Conservation (phyloP, 2,888 invertebrate species). For the Chymomyza procnemis region DNA sequence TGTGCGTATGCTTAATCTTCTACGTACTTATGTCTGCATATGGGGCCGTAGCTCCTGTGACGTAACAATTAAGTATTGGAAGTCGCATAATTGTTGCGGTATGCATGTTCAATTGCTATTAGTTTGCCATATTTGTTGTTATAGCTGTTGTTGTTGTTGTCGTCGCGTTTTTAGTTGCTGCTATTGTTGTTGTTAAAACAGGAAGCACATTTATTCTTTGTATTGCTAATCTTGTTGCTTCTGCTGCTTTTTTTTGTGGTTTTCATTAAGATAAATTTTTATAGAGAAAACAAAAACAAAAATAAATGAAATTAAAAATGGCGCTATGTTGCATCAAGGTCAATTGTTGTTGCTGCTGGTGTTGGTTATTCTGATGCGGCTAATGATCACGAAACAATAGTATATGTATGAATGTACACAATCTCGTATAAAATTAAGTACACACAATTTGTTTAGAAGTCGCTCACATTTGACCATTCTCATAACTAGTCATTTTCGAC, state of each 20-base stretch:
- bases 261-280: constrained; percentile 4
- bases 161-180: not conserved
- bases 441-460: not conserved
- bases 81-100: constrained; percentile 1
- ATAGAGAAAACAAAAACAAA: constrained; percentile 19
- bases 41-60: not conserved
- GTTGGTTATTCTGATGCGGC: constrained; percentile 17
- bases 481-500: not conserved
- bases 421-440: not conserved
- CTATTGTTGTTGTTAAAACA: constrained; percentile 18
- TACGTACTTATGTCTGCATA: constrained; percentile 10
- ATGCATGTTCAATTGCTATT: constrained; percentile 36
- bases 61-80: not conserved
- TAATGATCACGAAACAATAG: not conserved
- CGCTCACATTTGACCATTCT: constrained; percentile 2
- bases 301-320: constrained; percentile 11
- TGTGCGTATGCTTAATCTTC: constrained; percentile 46
- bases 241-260: constrained; percentile 34
- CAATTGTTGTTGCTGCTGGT: constrained; percentile 32
- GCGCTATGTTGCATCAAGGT: constrained; percentile 48
- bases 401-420: not conserved
- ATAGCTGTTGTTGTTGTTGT: not conserved
- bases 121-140: constrained; percentile 8
- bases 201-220: constrained; percentile 39
- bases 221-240: constrained; percentile 21